Evolutionary conservation across 2,113 vertebrate genomes (phyloP).

Genomic region (Scatophagus argus): DNA sequence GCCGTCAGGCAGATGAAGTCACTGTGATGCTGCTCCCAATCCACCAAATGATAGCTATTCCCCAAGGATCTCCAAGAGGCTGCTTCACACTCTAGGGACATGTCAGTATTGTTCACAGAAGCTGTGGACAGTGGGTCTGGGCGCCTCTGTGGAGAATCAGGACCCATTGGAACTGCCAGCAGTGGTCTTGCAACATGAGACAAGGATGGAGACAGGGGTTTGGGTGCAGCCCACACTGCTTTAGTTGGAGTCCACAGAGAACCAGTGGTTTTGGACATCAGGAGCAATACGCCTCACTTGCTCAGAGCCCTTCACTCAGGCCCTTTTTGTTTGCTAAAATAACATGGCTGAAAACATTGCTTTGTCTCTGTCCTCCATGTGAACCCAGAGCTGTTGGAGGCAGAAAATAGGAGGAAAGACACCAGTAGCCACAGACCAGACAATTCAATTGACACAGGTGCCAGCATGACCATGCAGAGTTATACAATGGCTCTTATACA

Average conservation of each 20-base stretch:
- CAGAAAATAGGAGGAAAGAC: not conserved
- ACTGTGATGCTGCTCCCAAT: conserved; percentile 2
- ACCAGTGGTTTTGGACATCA: not conserved
- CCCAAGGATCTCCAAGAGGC: not conserved
- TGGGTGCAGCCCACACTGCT: not conserved
- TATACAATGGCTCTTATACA: not conserved
- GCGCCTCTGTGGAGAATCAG: not conserved
- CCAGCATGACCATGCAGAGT: not conserved
- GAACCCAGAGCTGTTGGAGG: not conserved
- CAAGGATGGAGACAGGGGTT: not conserved
- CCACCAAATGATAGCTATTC: not conserved
- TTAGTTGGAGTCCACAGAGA: not conserved
- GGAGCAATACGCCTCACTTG: not conserved
- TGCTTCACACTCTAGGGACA: not conserved
- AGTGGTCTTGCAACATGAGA: not conserved
- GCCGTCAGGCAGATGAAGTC: not conserved
- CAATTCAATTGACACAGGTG: not conserved
- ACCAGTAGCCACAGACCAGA: not conserved
- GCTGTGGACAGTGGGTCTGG: not conserved
- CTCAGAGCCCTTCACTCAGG: not conserved
- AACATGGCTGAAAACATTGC: not conserved
- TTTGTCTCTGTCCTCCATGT: not conserved
- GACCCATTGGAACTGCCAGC: not conserved
- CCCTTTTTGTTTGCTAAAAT: not conserved
- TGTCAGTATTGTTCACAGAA: not conserved